Conservation (phyloP, 2,113 vertebrate species). For the Microcebus lehilahytsara region DNA sequence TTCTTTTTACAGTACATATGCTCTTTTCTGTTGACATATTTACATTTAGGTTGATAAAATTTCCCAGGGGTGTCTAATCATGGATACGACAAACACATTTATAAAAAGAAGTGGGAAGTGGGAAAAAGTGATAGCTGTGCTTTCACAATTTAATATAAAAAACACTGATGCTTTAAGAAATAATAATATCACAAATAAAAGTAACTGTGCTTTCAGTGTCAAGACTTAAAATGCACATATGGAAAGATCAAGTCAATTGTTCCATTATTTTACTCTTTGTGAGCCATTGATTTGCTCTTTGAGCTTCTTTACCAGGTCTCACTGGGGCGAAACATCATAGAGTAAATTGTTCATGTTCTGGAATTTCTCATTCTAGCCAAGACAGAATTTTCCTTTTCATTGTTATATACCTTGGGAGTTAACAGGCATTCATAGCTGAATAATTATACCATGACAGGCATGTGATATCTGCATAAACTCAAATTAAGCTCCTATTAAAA, state of each 20-base stretch:
- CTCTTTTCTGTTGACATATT: slow-evolving; percentile 69
- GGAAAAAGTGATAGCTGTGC: not conserved
- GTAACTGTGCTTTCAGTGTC: not conserved
- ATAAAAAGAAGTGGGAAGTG: slow-evolving; percentile 23
- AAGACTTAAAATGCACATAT: not conserved
- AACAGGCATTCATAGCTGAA: slow-evolving; percentile 69
- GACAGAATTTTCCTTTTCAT: slow-evolving; percentile 59
- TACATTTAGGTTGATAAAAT: slow-evolving; percentile 65
- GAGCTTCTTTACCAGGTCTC: not conserved
- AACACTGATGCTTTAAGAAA: not conserved
- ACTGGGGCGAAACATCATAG: slow-evolving; percentile 28
- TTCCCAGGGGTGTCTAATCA: slow-evolving; percentile 58
- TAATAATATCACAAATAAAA: not conserved
- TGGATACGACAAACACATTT: slow-evolving; percentile 62
- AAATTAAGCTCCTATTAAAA: slow-evolving; percentile 83
- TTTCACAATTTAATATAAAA: slow-evolving; percentile 17
- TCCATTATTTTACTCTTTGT: slow-evolving; percentile 9
- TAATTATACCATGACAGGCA: slow-evolving; percentile 75
- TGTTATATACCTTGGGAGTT: slow-evolving; percentile 68
- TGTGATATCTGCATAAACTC: slow-evolving; percentile 81
- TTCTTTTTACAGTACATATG: slow-evolving; percentile 56
- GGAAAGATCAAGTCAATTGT: not conserved
- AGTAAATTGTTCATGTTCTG: slow-evolving; percentile 75
- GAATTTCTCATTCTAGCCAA: slow-evolving; percentile 73
- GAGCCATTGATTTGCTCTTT: not conserved